Base-by-base conservation (phyloP, 2,113 vertebrate species). In the Neopipo cinnamomea region DNA sequence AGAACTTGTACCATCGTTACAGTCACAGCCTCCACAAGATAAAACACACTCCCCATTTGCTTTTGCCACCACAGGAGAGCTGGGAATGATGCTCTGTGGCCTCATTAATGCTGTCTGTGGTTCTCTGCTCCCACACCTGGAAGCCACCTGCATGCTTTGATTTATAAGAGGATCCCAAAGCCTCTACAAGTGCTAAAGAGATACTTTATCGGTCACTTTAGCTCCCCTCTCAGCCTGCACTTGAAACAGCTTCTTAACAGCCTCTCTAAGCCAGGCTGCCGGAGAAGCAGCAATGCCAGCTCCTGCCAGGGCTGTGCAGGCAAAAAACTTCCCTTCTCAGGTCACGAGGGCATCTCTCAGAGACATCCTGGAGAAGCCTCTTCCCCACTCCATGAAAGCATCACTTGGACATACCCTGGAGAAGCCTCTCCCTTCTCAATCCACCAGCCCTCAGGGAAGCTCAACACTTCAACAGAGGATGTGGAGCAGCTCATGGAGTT, bases 81-180 rank as follows among this genome's bases (percentile, higher is more conserved):
- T 0, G 3, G 84, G 81, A 52, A 59, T 8, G 68, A 71, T 33
- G 76, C 22, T 68, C 70, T 0, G 0, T 0, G 1, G 68, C 68
- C 90, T 92, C 85, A 8, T 58, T 73, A 71, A 58, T 18, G 11
- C 42, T 4, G 46, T 3, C n/a, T 30, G 81, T 22, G 77, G 4
- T 3, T n/a, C 76, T 73, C 17, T 3, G 33, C 70, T 79, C 78
- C 67, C 28, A 4, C 71, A 83, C 33, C 82, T 74, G 53, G 70
- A 65, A 59, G 8, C 74, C 37, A 78, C 91, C 84, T 58, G 49
- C 65, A 16, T 5, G 8, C 79, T 91, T 77, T 61, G 85, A 75
- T 78, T 91, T 53, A 22, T 11, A 25, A 89, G 53, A 85, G 77
- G 31, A 72, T 81, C 84, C 74, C 56, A 75, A 86, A 85, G 81